Base-by-base conservation (phyloP, 1,140 invertebrate species). In the Musca domestica region DNA sequence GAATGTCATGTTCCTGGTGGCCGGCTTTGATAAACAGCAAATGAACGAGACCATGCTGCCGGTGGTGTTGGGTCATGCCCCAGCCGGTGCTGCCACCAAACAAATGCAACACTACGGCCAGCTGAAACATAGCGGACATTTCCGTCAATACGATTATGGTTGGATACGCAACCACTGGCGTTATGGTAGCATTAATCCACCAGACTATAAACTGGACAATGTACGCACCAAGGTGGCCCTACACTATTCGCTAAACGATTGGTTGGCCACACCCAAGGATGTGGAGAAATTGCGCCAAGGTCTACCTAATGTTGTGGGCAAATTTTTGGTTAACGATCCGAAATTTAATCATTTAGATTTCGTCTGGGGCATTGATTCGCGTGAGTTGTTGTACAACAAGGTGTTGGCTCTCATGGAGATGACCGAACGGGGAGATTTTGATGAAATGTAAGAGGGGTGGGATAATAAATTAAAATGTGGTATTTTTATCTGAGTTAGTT, bases 81-180 rank as follows among this genome's bases (percentile, higher is more conserved):
- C 95, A 0, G 89, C 91, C 6, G 93, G 93, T 15, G 87, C 91
- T 1, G 90, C 92, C 0, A 86, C 87, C 52, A 89, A 90, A 73
- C 92, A 94, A 75, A 77, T 95, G 9, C 83, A 90, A 15, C 91
- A 93, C 74, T 92, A 85, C 72, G 88, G 85, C 0, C 91, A 90
- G 73, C 82, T 84, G 9, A 81, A 85, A 2, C 74, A 84, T 15
- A 84, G 78, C 0, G 82, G 80, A 0, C 74, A 76, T 0, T 86
- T 86, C 63, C 74, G 80, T 0, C 79, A 83, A 63, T 86, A 77
- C 52, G 84, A 86, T 76, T 82, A 83, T 17, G 85, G 85, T 10
- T 70, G 66, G 48, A 27, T 70, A 17, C 74, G 82, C 22, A 86
- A 86, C 71, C 67, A 82, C 20, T 74, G 74, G 69, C 69, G 64